A percentile compares a stretch with the other conserved stretches of the same genome.
These are phyloP conservation scores for Barypeithes pellucidus DNA, from an alignment of 2,888 invertebrate genomes.

Conservation along the genomic window DNA sequence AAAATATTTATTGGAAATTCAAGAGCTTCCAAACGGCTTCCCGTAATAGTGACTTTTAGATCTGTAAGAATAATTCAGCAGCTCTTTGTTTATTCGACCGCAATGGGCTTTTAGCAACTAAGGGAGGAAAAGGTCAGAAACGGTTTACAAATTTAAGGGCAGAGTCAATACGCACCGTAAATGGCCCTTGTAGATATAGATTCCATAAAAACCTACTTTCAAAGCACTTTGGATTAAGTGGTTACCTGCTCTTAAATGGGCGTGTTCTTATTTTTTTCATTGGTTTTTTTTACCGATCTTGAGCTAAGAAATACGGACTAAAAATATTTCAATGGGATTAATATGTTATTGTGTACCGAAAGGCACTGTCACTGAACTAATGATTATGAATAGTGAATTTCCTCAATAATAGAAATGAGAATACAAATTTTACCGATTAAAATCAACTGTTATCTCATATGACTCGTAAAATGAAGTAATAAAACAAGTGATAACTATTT, in stretches of 20 bases:
- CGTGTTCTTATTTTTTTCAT: not conserved
- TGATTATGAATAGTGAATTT: too few species aligned
- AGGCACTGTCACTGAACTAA: too few species aligned
- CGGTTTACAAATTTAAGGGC: constrained; percentile 14
- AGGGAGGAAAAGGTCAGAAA: constrained; percentile 1
- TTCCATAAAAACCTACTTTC: constrained; percentile 1
- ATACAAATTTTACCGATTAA: too few species aligned
- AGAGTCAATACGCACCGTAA: constrained; percentile 9
- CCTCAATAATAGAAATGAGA: too few species aligned
- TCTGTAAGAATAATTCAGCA: not conserved
- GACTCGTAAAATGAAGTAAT: too few species aligned
- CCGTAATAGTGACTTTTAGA: not conserved
- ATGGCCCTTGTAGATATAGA: constrained; percentile 16
- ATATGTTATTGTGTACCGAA: too few species aligned
- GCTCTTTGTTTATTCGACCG: constrained; percentile 1
- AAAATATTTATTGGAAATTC: too few species aligned
- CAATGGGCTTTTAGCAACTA: constrained; percentile 7
- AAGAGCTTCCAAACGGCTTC: too few species aligned
- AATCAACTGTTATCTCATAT: too few species aligned
- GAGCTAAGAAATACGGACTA: not conserved
- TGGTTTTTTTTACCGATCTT: not conserved
- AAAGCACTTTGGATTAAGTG: constrained; percentile 9
- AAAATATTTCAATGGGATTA: not conserved
- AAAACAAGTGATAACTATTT: too few species aligned
- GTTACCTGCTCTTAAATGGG: constrained; percentile 7